Base-by-base conservation (phyloP, 1,140 invertebrate genomes). In the Orussus abietinus region DNA sequence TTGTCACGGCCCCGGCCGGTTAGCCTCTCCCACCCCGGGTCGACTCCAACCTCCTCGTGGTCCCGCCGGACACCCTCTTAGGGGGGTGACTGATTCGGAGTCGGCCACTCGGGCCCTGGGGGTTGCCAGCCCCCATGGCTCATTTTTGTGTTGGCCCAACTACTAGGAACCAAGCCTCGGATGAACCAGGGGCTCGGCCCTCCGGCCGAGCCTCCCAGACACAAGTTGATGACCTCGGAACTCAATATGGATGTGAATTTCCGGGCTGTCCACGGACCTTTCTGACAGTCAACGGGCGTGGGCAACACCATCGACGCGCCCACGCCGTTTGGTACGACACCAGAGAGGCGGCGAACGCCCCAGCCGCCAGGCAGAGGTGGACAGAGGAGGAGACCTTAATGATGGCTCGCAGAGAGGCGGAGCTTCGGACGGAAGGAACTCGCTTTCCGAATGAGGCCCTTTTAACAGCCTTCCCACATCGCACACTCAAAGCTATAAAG, bases 241-340 rank as follows among this genome's bases (percentile, higher is more conserved):
- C n/a, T n/a, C n/a, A n/a, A n/a, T 34, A 6, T n/a, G 9, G 4
- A 7, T 54, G 48, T 15, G 22, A 41, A 13, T 30, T 30, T 17
- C 38, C 41, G 0, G 39, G 40, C 0, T 58, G 55, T 30, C 18
- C 3, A 0, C 13, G 43, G 14, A 0, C n/a, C 1, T 59, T 51
- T 15, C 1, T 3, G 0, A 48, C 38, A 0, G 20, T 9, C 3
- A 49, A 6, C 2, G 51, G 54, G 0, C n/a, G 54, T 1, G 47
- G 45, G 1, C 26, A 51, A 0, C 57, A 57, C 17, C 12, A 55
- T 9, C 30, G 31, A 2, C 5, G 37, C 0, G 20, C 14, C 0
- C 57, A 57, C 11, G 37, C 38, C 2, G 49, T 49, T 25, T 55
- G 49, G 54, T 29, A 47, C 19, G 49, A 50, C 20, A 10, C 2